phyloP scores from a whole-genome alignment of 2,888 invertebrate species.

The Erpobdella octoculata region DNA sequence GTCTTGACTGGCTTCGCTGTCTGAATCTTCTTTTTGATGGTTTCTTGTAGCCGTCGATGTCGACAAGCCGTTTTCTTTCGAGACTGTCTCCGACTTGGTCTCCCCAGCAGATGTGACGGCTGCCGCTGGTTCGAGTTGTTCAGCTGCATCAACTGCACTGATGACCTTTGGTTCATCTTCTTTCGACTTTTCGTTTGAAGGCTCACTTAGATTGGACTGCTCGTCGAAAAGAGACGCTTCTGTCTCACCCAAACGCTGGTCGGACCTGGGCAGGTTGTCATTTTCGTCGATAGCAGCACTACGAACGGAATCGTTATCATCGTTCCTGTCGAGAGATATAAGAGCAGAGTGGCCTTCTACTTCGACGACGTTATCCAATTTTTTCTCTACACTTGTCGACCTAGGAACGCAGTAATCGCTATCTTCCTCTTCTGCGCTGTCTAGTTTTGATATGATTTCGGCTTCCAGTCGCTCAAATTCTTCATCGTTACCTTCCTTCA shows the following conservation, averaged over 20 bases:
- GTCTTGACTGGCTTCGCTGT: no score
- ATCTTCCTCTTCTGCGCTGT: not conserved
- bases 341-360: no score
- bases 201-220: not conserved
- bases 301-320: not conserved
- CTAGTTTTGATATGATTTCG: slow-evolving; percentile 10
- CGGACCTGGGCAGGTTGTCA: not conserved
- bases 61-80: not conserved
- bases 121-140: not conserved
- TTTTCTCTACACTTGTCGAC: not conserved
- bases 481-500: slow-evolving; percentile 2
- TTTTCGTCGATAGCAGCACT: not conserved
- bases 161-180: not conserved
- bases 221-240: not conserved
- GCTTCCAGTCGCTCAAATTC: slow-evolving; percentile 4
- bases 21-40: not conserved
- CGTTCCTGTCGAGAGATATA: not conserved
- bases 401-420: slow-evolving; percentile 7
- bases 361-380: no score
- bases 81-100: not conserved
- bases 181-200: not conserved
- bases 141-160: no score
- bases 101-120: not conserved
- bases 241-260: not conserved
- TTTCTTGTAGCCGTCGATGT: not conserved